Base-by-base conservation (phyloP, 2,797 vertebrate species). In the Mastacembelus armatus region DNA sequence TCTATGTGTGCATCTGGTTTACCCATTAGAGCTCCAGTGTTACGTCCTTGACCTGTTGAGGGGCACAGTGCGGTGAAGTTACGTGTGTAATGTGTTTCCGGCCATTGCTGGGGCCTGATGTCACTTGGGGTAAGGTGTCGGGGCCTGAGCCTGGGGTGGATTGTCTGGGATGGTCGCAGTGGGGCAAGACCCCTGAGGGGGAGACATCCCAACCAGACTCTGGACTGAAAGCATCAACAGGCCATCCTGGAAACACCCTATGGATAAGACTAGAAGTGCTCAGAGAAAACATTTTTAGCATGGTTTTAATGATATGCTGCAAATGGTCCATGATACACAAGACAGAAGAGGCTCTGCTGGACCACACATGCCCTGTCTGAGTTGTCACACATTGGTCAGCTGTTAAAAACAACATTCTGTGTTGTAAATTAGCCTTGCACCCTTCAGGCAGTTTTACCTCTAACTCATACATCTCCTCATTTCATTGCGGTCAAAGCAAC, bases 1-100 rank as follows among this genome's bases (percentile, higher is more conserved):
- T 78, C 47, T 51, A 43, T 67, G 56, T 66, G 49, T 84, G 57
- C 83, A 88, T 89, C 86, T 91, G 89, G 80, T 89, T 89, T 86
- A 80, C 69, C 66, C 70, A 84, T 90, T 52, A 87, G 35, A 35
- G 47, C 59, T 55, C 39, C 51, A 14, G 65, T 55, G 32, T 69
- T 59, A 60, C 57, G 64, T 71, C 70, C 67, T 69, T 77, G 81
- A 74, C 77, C 65, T 27, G 29, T 27, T 56, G 47, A 71, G 58
- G 65, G 81, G 74, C 70, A 79, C 59, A 47, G 21, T 2, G 6
- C 10, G 3, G 35, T 10, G 24, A 70, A 58, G 66, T 67, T 80
- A 74, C 38, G 62, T 80, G 66, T 69, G 26, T 57, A 42, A 69
- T 9, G 14, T 21, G 63, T 78, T 90, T 89, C 87, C 72, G 42